A percentile compares a stretch with the other conserved stretches of the same genome.
phyloP scores from a whole-genome alignment of 2,888 invertebrate species.

The Laspeyria flexula region DNA sequence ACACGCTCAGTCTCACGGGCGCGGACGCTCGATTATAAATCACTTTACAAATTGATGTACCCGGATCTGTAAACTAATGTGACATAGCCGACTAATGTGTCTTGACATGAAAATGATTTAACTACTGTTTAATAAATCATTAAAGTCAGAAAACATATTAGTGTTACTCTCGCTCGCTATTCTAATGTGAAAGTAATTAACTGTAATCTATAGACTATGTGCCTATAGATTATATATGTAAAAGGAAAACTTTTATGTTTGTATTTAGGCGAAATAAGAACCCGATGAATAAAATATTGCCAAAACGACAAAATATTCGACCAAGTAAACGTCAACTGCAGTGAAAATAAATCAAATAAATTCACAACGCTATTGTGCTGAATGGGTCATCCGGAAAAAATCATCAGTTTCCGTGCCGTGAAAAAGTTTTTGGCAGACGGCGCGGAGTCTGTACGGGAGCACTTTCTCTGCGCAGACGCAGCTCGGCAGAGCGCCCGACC shows the following conservation, averaged over 20 bases:
- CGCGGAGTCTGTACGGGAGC: constrained; percentile 81
- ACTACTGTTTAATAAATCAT: neutral
- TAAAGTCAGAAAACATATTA: neutral
- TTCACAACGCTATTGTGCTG: constrained; percentile 27
- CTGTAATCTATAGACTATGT: too few species aligned
- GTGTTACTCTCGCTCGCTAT: neutral
- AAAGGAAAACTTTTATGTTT: too few species aligned
- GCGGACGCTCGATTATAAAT: constrained; percentile 51
- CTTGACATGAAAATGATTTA: neutral
- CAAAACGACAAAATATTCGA: constrained; percentile 22
- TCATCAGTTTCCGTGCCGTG: constrained; percentile 76
- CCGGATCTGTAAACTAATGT: constrained; percentile 32
- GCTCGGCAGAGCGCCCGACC: constrained; percentile 59
- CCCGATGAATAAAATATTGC: constrained; percentile 10
- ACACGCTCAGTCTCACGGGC: constrained; percentile 49
- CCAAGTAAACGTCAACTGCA: constrained; percentile 19
- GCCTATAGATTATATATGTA: too few species aligned
- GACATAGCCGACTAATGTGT: constrained; percentile 12
- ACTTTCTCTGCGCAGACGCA: constrained; percentile 81
- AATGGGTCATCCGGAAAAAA: constrained; percentile 75
- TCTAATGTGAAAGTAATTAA: neutral
- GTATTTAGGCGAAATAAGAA: neutral
- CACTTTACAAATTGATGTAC: constrained; percentile 48
- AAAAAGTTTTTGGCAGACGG: constrained; percentile 83
- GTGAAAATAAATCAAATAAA: constrained; percentile 34